phyloP scores from a whole-genome alignment of 2,797 vertebrate genomes.

The Rhadinocentrus ornatus region DNA sequence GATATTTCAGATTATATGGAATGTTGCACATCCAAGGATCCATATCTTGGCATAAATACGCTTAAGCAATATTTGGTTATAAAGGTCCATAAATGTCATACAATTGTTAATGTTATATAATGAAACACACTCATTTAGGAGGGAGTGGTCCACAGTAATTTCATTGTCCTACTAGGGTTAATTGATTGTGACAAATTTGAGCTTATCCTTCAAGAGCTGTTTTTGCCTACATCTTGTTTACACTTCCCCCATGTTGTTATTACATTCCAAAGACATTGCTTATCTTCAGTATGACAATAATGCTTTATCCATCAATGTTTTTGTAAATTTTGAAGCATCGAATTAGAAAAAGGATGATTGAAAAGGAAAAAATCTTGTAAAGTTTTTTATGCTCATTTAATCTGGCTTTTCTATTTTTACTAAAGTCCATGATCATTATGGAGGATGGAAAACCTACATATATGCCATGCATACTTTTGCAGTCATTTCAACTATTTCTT shows the following conservation, averaged over 20 bases:
- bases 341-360: too few species aligned
- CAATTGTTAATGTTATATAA: not conserved
- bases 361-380: too few species aligned
- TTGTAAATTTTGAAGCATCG: too few species aligned
- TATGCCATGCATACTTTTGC: too few species aligned
- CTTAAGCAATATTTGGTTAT: not conserved
- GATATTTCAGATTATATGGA: not conserved
- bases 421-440: not conserved
- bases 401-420: too few species aligned
- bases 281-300: not conserved
- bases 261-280: not conserved
- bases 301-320: too few species aligned
- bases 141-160: not conserved
- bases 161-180: not conserved
- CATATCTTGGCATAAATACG: slow-evolving; percentile 1
- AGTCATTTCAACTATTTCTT: too few species aligned
- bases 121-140: not conserved
- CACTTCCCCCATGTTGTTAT: not conserved
- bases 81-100: not conserved
- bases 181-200: not conserved
- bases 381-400: too few species aligned
- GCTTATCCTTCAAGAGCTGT: not conserved
- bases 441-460: too few species aligned
- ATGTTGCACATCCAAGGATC: not conserved
- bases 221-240: not conserved